Conservation (phyloP, 2,888 invertebrate species). For the Morinoia aosen region DNA sequence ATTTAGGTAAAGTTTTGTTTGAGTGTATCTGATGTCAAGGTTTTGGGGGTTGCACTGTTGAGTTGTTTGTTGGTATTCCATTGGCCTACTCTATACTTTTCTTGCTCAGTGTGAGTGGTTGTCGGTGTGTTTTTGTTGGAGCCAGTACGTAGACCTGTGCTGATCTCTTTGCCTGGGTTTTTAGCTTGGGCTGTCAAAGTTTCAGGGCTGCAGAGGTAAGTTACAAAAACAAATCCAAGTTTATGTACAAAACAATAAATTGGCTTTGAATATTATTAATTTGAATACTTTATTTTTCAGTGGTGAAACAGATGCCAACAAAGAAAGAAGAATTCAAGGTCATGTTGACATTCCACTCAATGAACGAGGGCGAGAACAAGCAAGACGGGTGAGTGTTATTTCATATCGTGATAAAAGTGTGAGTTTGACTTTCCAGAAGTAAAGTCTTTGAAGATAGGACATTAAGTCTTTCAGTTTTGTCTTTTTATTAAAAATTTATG, state of each 20-base stretch:
- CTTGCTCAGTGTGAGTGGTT: too few species aligned
- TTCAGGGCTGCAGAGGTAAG: neutral
- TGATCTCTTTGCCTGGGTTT: too few species aligned
- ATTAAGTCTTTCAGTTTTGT: neutral
- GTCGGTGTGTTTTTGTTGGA: too few species aligned
- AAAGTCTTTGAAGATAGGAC: neutral
- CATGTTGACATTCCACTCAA: slow-evolving; percentile 62
- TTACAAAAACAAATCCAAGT: neutral
- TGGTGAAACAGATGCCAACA: slow-evolving; percentile 65
- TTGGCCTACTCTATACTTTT: too few species aligned
- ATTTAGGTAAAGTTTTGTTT: too few species aligned
- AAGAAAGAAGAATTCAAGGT: slow-evolving; percentile 62
- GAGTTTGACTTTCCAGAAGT: neutral
- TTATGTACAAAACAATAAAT: neutral
- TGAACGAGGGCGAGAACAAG: slow-evolving; percentile 56
- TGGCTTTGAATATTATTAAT: neutral
- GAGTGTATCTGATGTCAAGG: too few species aligned
- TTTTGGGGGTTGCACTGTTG: too few species aligned
- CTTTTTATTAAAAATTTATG: neutral
- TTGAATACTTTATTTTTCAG: slow-evolving; percentile 47
- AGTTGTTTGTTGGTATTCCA: too few species aligned
- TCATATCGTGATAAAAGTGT: neutral
- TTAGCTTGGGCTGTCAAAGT: too few species aligned
- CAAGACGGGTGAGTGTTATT: slow-evolving; percentile 54
- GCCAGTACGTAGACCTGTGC: too few species aligned